These are phyloP conservation scores for Pseudanteris insignis DNA, from an alignment of 2,888 invertebrate species.

Conservation along the genomic window DNA sequence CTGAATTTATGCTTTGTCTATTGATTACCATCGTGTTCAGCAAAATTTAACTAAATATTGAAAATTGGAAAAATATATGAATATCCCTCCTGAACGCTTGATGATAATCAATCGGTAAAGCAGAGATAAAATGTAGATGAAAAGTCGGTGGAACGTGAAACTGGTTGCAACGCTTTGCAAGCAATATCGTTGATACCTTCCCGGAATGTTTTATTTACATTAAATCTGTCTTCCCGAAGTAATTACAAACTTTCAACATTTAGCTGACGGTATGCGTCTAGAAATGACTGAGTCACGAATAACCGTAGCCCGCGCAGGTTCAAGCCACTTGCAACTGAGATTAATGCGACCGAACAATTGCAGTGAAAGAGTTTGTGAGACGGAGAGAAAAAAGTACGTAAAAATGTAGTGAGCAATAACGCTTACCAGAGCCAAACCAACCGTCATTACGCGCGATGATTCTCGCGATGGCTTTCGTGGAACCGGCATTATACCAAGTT, in stretches of 20 bases:
- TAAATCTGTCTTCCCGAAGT: constrained; percentile 41
- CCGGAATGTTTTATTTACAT: constrained; percentile 42
- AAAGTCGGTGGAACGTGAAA: constrained; percentile 22
- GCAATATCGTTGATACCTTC: constrained; percentile 28
- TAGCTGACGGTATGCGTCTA: constrained; percentile 44
- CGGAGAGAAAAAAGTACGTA: constrained; percentile 41
- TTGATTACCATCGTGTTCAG: too few species aligned
- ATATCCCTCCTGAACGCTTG: too few species aligned
- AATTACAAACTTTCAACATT: constrained; percentile 45
- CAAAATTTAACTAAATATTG: too few species aligned
- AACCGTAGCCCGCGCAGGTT: constrained; percentile 41
- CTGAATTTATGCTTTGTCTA: too few species aligned
- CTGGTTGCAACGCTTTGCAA: constrained; percentile 21
- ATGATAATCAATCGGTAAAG: too few species aligned
- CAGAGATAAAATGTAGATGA: neutral
- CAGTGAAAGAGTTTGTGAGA: constrained; percentile 38
- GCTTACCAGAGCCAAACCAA: constrained; percentile 47
- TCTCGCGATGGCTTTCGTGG: constrained; percentile 47
- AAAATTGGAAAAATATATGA: too few species aligned
- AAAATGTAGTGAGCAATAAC: constrained; percentile 44
- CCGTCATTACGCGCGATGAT: constrained; percentile 50
- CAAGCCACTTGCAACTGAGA: constrained; percentile 45
- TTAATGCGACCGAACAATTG: constrained; percentile 46
- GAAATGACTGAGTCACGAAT: constrained; percentile 46
- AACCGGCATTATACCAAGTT: constrained; percentile 41